Evolutionary conservation across 2,113 vertebrate species (phyloP).

Genomic region (Rattus rattus): DNA sequence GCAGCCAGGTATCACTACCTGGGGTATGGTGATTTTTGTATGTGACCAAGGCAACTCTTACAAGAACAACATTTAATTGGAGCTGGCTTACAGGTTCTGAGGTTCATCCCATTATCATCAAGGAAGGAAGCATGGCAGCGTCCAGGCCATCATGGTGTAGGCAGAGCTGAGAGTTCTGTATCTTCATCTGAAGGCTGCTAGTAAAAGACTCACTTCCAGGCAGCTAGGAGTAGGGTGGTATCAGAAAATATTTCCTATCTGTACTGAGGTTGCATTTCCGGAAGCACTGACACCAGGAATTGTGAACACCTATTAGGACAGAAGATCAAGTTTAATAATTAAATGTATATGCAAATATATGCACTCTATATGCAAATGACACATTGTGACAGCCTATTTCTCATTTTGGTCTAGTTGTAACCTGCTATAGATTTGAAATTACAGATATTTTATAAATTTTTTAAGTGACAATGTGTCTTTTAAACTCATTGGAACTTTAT

Average conservation of each 20-base stretch:
- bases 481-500: conserved; percentile 11
- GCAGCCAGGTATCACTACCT: not conserved
- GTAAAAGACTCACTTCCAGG: too few species aligned
- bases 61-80: too few species aligned
- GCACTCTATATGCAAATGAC: not conserved
- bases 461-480: not conserved
- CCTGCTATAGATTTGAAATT: not conserved
- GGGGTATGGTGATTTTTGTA: not conserved
- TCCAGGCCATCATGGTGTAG: too few species aligned
- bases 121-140: too few species aligned
- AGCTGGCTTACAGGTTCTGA: too few species aligned
- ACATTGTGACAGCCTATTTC: not conserved
- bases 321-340: conserved; percentile 39
- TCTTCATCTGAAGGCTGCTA: too few species aligned
- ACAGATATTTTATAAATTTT: not conserved
- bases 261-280: conserved; percentile 94
- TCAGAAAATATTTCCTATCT: conserved; percentile 97
- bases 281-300: conserved; percentile 93
- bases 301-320: conserved; percentile 91
- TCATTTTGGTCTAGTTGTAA: not conserved
- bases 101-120: too few species aligned
- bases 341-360: not conserved
- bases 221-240: conserved; percentile 77
- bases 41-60: too few species aligned
- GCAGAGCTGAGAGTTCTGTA: too few species aligned